These are phyloP conservation scores for Latrodectus elegans DNA, from an alignment of 2,888 invertebrate species.

Conservation along the genomic window DNA sequence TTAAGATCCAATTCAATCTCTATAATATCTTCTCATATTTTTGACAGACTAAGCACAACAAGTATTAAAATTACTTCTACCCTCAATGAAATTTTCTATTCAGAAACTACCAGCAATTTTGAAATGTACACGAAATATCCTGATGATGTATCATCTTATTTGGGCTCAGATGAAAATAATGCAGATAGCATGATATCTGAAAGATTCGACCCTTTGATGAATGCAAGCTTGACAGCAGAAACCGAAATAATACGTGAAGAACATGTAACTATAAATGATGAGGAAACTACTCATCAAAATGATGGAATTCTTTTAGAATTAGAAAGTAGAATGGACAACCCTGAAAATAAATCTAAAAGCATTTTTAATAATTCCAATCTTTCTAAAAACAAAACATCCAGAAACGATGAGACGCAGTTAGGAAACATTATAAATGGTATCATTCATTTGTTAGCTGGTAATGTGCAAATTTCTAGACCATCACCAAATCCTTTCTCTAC, in stretches of 20 bases:
- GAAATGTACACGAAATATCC: no score
- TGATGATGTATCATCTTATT: no score
- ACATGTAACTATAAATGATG: no score
- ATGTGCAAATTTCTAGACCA: conserved; percentile 82
- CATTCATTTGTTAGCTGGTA: conserved; percentile 91
- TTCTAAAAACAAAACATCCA: conserved; percentile 52
- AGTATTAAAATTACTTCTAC: background rate
- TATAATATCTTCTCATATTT: no score
- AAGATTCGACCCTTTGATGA: no score
- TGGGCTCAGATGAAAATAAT: no score
- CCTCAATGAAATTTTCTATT: background rate
- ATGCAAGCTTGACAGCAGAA: no score
- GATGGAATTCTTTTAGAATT: background rate
- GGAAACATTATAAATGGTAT: conserved; percentile 90
- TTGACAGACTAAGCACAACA: no score
- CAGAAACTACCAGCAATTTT: no score
- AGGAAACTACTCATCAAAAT: background rate
- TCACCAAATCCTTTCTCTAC: conserved; percentile 72
- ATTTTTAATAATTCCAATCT: conserved; percentile 19
- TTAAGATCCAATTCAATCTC: no score
- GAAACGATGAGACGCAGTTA: conserved; percentile 76
- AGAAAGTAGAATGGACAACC: background rate
- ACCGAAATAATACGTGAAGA: no score
- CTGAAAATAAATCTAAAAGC: conserved; percentile 34
- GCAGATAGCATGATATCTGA: no score